A percentile compares a stretch with the other conserved stretches of the same genome.
Evolutionary conservation across 2,888 invertebrate species (phyloP).

Genomic region (Pardosa pseudoannulata): DNA sequence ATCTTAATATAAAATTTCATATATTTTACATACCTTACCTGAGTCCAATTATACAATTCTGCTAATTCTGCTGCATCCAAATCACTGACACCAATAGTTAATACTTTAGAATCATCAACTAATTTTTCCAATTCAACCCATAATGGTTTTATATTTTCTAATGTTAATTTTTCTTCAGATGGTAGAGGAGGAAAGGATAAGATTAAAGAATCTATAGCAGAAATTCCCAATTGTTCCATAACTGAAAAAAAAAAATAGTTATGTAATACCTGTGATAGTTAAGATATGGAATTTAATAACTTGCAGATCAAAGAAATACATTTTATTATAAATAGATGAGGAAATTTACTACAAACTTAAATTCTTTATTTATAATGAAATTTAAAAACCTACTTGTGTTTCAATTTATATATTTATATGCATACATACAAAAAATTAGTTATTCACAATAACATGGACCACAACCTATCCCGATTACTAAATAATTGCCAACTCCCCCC

Average conservation of each 20-base stretch:
- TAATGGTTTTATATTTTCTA: conserved; percentile 84
- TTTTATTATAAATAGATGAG: too few relatives aligned
- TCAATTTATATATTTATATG: too few relatives aligned
- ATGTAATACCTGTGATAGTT: background rate
- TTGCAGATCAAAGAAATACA: too few relatives aligned
- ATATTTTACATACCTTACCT: conserved; percentile 78
- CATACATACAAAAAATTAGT: too few relatives aligned
- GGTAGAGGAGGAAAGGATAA: conserved; percentile 82
- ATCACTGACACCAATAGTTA: conserved; percentile 90
- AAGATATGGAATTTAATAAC: too few relatives aligned
- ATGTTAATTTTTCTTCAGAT: conserved; percentile 74
- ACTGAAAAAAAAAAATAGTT: conserved; percentile 80
- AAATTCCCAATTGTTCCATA: conserved; percentile 84
- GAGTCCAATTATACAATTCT: conserved; percentile 86
- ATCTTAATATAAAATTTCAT: too few relatives aligned
- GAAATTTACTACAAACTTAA: too few relatives aligned
- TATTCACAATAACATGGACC: too few relatives aligned
- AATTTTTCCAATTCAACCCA: conserved; percentile 88
- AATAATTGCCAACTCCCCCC: too few relatives aligned
- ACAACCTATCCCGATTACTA: too few relatives aligned
- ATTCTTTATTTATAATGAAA: too few relatives aligned
- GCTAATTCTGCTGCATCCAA: conserved; percentile 89
- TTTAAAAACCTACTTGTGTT: too few relatives aligned
- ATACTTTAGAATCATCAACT: conserved; percentile 82
- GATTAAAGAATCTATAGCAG: conserved; percentile 88